A percentile compares a stretch with the other conserved stretches of the same genome.
These are phyloP conservation scores for Gallinago solitaria DNA, from an alignment of 2,797 vertebrate genomes.

Conservation along the genomic window DNA sequence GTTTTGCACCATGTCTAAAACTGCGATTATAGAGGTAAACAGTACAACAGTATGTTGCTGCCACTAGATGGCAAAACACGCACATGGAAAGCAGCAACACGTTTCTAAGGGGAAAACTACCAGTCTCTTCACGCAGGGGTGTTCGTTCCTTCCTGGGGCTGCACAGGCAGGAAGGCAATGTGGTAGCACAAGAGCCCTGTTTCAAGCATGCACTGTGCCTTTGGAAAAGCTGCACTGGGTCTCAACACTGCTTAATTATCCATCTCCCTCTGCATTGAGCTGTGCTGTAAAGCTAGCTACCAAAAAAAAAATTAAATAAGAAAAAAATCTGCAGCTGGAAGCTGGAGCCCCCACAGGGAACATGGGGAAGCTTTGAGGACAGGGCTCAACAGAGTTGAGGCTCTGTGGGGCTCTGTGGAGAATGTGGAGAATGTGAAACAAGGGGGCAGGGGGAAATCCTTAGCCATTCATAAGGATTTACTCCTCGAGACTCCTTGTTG, in stretches of 20 bases:
- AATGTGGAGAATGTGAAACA: background rate
- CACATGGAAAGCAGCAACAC: background rate
- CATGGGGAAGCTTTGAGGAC: background rate
- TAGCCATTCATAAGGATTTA: background rate
- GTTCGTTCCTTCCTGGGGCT: background rate
- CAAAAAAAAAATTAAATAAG: background rate
- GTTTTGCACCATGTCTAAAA: background rate
- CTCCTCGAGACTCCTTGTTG: background rate
- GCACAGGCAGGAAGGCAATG: background rate
- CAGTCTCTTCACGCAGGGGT: background rate
- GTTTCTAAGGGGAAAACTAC: background rate
- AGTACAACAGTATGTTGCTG: background rate
- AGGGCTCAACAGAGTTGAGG: background rate
- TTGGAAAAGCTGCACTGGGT: background rate
- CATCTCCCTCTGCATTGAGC: background rate
- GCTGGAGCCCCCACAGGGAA: background rate
- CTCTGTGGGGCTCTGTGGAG: background rate
- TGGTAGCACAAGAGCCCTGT: background rate
- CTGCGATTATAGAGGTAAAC: background rate
- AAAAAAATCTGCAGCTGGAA: background rate
- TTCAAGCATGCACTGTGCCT: background rate
- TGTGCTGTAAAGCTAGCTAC: background rate
- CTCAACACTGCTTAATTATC: background rate
- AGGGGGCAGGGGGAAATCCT: background rate
- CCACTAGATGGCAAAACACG: slow-evolving; percentile 48